These are phyloP conservation scores for Dysidea cf. avara DNA, from an alignment of 37 sponge, comb jelly and placozoan species.

Conservation along the genomic window DNA sequence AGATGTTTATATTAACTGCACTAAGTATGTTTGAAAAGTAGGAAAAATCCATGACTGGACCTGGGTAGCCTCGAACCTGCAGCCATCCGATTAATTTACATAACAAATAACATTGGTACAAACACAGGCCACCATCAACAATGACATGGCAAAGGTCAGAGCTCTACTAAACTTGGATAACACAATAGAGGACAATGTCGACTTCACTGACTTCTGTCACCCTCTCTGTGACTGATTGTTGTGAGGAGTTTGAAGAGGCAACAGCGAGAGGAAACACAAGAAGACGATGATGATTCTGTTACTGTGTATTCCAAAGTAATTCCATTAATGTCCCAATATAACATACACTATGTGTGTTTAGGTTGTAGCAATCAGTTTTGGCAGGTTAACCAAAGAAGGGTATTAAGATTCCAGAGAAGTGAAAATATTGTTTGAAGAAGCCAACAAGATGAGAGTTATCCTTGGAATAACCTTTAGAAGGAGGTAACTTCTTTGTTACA, in stretches of 20 bases:
- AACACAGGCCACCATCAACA: constrained; percentile 20
- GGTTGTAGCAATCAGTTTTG: constrained; percentile 50
- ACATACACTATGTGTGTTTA: constrained; percentile 13
- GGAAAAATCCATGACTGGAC: too few species aligned
- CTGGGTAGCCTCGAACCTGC: too few species aligned
- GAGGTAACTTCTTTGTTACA: constrained; percentile 46
- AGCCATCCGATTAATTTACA: too few species aligned
- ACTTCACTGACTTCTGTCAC: constrained; percentile 69
- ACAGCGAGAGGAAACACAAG: neutral
- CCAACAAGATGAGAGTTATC: constrained; percentile 79
- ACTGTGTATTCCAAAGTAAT: constrained; percentile 48
- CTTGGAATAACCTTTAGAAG: constrained; percentile 84
- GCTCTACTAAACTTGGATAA: constrained; percentile 35
- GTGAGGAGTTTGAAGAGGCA: too few species aligned
- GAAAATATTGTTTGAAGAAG: constrained; percentile 91
- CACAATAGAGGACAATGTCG: too few species aligned
- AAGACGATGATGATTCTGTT: constrained; percentile 36
- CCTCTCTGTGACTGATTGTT: constrained; percentile 95
- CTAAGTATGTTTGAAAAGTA: too few species aligned
- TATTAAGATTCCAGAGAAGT: constrained; percentile 75
- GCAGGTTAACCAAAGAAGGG: constrained; percentile 53
- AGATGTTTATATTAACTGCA: too few species aligned
- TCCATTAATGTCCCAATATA: neutral
- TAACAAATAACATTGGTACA: too few species aligned
- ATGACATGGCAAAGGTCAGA: constrained; percentile 33